These are phyloP conservation scores for Neogale vison DNA, from an alignment of 2,113 vertebrate species.

Conservation along the genomic window DNA sequence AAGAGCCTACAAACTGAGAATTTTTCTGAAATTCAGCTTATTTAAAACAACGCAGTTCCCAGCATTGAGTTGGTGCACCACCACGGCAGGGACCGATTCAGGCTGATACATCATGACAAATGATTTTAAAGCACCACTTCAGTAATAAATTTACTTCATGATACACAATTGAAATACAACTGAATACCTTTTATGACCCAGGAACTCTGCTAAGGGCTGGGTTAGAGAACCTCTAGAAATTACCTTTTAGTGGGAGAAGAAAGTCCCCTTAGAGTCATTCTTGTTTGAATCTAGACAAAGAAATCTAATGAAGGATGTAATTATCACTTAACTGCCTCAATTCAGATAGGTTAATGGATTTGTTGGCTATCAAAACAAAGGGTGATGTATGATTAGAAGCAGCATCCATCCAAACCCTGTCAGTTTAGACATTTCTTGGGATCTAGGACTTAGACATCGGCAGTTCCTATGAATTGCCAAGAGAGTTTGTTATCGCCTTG, in stretches of 20 bases:
- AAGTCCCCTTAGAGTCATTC: background rate
- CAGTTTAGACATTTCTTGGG: background rate
- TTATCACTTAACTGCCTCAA: conserved; percentile 42
- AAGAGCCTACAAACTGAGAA: background rate
- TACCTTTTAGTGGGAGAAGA: background rate
- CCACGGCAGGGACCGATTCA: background rate
- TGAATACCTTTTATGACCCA: background rate
- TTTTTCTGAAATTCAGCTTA: background rate
- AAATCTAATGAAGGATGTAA: conserved; percentile 47
- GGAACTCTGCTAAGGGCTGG: background rate
- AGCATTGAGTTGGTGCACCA: no score
- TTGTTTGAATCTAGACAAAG: conserved; percentile 13
- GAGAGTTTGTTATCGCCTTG: background rate
- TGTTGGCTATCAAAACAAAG: conserved; percentile 32
- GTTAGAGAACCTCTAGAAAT: background rate
- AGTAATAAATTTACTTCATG: background rate
- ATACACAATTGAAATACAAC: background rate
- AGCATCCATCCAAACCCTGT: background rate
- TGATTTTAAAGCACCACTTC: background rate
- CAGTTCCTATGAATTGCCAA: background rate
- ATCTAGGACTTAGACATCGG: background rate
- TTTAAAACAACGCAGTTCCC: background rate
- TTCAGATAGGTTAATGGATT: conserved; percentile 44
- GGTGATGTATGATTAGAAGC: background rate
- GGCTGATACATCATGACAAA: background rate